phyloP scores from a whole-genome alignment of 2,888 invertebrate species.

The Teleiodes luculella region DNA sequence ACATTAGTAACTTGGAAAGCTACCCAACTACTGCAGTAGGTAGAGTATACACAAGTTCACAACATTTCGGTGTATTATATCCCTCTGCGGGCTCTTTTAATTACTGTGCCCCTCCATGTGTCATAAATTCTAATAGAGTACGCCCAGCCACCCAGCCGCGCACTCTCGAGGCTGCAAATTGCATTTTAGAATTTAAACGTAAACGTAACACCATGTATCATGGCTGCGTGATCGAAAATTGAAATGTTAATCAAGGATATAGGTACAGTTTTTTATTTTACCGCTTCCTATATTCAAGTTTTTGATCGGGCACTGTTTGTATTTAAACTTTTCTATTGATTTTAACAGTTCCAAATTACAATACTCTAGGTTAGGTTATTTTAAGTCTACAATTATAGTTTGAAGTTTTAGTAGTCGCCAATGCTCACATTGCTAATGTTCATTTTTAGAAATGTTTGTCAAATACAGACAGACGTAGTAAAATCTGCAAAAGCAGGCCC shows the following conservation, averaged over 20 bases:
- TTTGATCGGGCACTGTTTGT: too few relatives aligned
- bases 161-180: slow-evolving; percentile 45
- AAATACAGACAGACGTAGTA: too few relatives aligned
- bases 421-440: too few relatives aligned
- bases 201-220: slow-evolving; percentile 21
- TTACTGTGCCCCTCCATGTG: slow-evolving; percentile 64
- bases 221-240: slow-evolving; percentile 26
- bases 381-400: too few relatives aligned
- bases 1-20: slow-evolving; percentile 35
- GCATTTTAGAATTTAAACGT: slow-evolving; percentile 61
- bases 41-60: slow-evolving; percentile 41
- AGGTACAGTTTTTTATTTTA: neutral
- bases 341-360: too few relatives aligned
- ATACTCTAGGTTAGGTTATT: too few relatives aligned
- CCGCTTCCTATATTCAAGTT: neutral
- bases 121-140: slow-evolving; percentile 74
- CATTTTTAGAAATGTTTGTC: too few relatives aligned
- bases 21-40: slow-evolving; percentile 25
- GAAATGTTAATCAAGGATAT: slow-evolving; percentile 20
- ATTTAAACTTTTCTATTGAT: too few relatives aligned
- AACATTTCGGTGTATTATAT: slow-evolving; percentile 52
- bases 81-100: slow-evolving; percentile 68
- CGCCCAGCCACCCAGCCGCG: slow-evolving; percentile 34
- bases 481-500: too few relatives aligned
- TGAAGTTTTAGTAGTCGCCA: too few relatives aligned